Conservation (phyloP, 2,113 vertebrate species). For the Onychostruthus taczanowskii region DNA sequence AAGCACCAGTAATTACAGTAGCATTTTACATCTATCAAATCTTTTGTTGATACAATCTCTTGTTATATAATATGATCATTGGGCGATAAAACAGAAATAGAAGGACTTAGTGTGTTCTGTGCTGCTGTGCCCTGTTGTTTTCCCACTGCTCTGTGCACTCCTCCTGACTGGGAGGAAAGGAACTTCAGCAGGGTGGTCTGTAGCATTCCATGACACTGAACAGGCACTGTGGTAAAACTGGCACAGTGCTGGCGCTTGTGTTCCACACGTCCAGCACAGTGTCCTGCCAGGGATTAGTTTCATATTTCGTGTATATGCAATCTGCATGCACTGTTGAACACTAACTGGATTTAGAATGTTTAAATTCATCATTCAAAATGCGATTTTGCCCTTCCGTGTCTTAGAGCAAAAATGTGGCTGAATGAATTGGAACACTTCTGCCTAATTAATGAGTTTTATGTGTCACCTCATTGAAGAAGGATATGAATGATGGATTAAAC, state of each 20-base stretch:
- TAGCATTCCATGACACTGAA: background rate
- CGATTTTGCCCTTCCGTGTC: rapidly evolving
- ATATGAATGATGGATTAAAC: background rate
- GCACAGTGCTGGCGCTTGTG: no score
- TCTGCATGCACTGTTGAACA: background rate
- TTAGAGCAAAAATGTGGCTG: background rate
- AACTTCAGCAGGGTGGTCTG: background rate
- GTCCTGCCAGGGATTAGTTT: background rate
- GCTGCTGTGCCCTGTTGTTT: background rate
- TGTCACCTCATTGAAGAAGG: background rate
- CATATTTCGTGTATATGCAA: background rate
- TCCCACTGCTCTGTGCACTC: background rate
- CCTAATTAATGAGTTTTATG: background rate
- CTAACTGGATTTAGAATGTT: background rate
- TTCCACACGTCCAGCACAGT: background rate
- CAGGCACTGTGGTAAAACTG: background rate
- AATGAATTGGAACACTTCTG: background rate
- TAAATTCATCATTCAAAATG: background rate
- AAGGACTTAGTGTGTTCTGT: background rate
- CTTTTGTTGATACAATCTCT: background rate
- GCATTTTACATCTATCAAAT: background rate
- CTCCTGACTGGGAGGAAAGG: background rate
- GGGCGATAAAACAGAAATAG: background rate
- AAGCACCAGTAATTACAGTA: background rate
- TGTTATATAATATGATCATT: background rate